Percentiles rank a stretch among this genome's conserved stretches.
These are phyloP conservation scores for Orthonevra nobilis DNA, from an alignment of 2,888 invertebrate genomes.

Conservation along the genomic window DNA sequence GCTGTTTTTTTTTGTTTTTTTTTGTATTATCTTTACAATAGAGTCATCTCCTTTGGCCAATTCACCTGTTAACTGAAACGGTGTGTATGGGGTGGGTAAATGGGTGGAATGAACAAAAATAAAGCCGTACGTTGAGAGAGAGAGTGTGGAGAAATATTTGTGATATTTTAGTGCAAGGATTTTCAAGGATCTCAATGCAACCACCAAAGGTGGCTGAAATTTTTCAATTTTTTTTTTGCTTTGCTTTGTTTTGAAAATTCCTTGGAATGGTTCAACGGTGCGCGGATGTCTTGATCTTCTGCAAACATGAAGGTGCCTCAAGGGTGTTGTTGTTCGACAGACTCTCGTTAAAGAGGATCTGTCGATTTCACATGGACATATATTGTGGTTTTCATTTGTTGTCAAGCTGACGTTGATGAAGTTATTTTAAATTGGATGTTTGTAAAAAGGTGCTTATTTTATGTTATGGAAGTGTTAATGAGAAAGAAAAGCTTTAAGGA, in stretches of 20 bases:
- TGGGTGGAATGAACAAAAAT: constrained; percentile 19
- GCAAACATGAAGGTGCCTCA: constrained; percentile 30
- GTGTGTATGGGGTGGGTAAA: constrained; percentile 31
- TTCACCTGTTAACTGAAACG: constrained; percentile 60
- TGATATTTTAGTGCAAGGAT: constrained; percentile 36
- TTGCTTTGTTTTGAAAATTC: background rate
- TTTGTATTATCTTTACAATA: too few relatives aligned
- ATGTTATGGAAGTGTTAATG: too few relatives aligned
- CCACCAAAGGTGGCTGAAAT: constrained; percentile 31
- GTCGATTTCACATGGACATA: constrained; percentile 7
- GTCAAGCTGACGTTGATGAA: background rate
- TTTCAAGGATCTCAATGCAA: constrained; percentile 39
- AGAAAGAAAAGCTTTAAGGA: too few relatives aligned
- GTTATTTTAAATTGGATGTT: too few relatives aligned
- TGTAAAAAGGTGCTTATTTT: too few relatives aligned
- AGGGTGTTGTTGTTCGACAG: background rate
- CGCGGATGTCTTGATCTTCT: constrained; percentile 37
- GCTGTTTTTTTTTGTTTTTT: constrained; percentile 36
- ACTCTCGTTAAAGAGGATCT: constrained; percentile 1
- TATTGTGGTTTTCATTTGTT: constrained; percentile 13
- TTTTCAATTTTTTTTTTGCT: constrained; percentile 7
- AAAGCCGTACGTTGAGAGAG: background rate
- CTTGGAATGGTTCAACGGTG: constrained; percentile 31
- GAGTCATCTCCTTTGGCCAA: constrained; percentile 52
- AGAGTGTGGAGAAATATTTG: background rate